A percentile compares a stretch with the other conserved stretches of the same genome.
phyloP scores from a whole-genome alignment of 2,797 vertebrate species.

The Setipinna tenuifilis region DNA sequence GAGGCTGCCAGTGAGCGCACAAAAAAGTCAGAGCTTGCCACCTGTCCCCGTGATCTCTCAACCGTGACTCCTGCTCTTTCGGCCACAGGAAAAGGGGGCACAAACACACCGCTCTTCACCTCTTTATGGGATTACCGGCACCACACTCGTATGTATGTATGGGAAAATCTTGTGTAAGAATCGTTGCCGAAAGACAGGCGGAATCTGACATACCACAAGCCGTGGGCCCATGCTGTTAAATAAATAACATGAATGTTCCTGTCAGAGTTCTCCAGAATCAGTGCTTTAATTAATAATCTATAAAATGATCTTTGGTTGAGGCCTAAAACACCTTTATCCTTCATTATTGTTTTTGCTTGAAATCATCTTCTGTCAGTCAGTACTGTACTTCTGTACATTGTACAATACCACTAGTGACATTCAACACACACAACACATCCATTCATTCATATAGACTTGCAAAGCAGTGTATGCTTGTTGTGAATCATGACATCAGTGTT shows the following conservation, averaged over 20 bases:
- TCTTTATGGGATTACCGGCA: constrained; percentile 29
- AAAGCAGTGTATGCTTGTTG: not conserved
- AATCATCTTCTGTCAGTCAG: not conserved
- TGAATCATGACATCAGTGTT: not conserved
- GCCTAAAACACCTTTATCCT: not conserved
- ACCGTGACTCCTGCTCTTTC: constrained; percentile 56
- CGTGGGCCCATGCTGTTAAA: not conserved
- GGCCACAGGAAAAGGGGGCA: not conserved
- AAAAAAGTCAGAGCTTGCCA: constrained; percentile 44
- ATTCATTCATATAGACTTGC: not conserved
- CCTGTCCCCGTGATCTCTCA: constrained; percentile 50
- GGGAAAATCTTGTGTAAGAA: constrained; percentile 3
- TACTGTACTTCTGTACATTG: not conserved
- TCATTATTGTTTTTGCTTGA: not conserved
- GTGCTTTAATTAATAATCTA: not conserved
- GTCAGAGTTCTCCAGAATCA: not conserved
- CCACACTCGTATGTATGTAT: constrained; percentile 28
- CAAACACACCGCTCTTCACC: constrained; percentile 27
- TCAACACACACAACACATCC: too few species aligned
- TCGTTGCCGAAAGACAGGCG: not conserved
- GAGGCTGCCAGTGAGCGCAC: constrained; percentile 32
- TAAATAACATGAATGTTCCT: not conserved
- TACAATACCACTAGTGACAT: not conserved
- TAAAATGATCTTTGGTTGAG: not conserved
- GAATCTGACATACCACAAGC: not conserved